Conservation (phyloP, 2,113 vertebrate genomes). For the Rostratula benghalensis region DNA sequence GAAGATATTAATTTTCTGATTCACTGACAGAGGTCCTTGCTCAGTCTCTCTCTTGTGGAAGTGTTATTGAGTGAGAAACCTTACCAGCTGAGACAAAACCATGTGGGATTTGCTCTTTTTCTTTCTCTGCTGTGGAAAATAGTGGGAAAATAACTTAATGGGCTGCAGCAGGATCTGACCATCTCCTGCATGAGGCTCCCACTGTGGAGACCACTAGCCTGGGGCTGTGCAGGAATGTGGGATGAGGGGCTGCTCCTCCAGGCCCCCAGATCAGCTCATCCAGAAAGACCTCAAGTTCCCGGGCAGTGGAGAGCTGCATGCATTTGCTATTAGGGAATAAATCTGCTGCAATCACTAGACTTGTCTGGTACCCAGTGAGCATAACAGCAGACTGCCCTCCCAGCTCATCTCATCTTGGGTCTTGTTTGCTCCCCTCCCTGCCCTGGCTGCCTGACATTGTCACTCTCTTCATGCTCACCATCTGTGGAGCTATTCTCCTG, state of each 20-base stretch:
- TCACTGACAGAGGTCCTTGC: not conserved
- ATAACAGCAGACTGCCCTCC: not conserved
- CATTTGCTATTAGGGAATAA: not conserved
- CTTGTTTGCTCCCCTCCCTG: not conserved
- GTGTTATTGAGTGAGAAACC: not conserved
- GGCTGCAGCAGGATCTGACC: not conserved
- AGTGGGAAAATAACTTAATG: not conserved
- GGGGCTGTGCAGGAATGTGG: not conserved
- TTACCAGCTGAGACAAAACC: not conserved
- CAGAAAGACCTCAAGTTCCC: not conserved
- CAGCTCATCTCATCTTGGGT: not conserved
- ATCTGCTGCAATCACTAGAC: not conserved
- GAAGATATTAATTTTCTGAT: constrained; percentile 20
- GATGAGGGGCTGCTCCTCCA: not conserved
- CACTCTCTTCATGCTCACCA: not conserved
- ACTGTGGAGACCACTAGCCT: not conserved
- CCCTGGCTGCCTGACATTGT: not conserved
- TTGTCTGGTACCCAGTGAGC: not conserved
- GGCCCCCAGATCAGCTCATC: not conserved
- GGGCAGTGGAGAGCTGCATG: not conserved
- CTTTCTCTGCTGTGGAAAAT: not conserved
- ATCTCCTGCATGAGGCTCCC: not conserved
- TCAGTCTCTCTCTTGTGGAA: not conserved
- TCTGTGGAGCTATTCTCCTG: not conserved
- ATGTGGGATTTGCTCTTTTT: not conserved